A percentile compares a stretch with the other conserved stretches of the same genome.
These are phyloP conservation scores for Drosophila infuscata DNA, from an alignment of 2,888 invertebrate species.

Conservation along the genomic window DNA sequence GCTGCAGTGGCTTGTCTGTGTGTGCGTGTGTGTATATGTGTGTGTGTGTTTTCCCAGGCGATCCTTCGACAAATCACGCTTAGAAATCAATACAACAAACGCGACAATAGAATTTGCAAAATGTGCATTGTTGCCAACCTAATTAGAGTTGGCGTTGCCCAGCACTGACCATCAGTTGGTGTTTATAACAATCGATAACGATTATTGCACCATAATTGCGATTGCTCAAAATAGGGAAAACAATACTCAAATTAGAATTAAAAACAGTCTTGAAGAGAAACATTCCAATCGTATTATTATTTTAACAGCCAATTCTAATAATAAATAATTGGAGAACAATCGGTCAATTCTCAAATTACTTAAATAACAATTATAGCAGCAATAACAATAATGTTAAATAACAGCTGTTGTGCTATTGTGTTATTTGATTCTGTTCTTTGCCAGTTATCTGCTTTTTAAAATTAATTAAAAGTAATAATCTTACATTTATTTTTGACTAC, in stretches of 20 bases:
- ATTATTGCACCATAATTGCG: not conserved
- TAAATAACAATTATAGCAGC: not conserved
- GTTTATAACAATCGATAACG: constrained; percentile 1
- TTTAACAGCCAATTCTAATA: not conserved
- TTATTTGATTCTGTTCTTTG: not conserved
- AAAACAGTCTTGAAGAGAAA: not conserved
- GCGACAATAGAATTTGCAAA: constrained; percentile 37
- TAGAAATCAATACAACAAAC: constrained; percentile 56
- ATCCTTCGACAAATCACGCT: constrained; percentile 15
- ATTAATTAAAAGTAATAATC: not conserved
- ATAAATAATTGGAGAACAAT: not conserved
- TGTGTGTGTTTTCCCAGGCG: not conserved
- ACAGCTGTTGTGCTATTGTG: not conserved
- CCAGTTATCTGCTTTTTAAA: not conserved
- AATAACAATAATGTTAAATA: not conserved
- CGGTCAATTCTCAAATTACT: not conserved
- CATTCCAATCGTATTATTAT: not conserved
- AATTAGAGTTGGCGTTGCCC: constrained; percentile 21
- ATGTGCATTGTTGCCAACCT: constrained; percentile 54
- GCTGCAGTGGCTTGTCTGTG: constrained; percentile 9
- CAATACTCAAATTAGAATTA: not conserved
- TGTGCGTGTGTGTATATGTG: not conserved
- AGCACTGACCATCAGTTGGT: constrained; percentile 25
- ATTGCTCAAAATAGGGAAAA: not conserved
- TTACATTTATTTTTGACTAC: not conserved